These are phyloP conservation scores for Aldabrachelys gigantea DNA, from an alignment of 2,113 vertebrate species.

Conservation along the genomic window DNA sequence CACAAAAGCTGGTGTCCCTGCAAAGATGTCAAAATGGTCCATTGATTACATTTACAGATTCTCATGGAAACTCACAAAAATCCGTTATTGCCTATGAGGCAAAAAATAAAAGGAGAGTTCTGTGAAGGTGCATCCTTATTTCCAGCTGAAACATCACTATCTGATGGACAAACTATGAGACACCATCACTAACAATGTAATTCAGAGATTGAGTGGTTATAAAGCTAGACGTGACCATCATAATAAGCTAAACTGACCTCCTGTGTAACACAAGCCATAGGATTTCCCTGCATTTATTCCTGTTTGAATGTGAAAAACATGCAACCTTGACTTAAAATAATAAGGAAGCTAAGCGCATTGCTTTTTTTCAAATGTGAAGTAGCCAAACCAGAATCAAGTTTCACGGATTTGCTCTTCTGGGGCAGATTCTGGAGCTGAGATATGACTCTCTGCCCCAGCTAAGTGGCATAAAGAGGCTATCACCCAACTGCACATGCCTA, in stretches of 20 bases:
- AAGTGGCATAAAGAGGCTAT: background rate
- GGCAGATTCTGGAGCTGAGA: background rate
- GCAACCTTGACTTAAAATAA: background rate
- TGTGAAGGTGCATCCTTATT: background rate
- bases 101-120: background rate
- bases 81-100: background rate
- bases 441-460: background rate
- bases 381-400: background rate
- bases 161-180: constrained; percentile 2
- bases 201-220: background rate
- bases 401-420: background rate
- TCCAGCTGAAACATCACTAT: background rate
- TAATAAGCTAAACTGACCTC: background rate
- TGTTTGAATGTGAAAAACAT: background rate
- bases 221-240: background rate
- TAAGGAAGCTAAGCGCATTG: background rate
- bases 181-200: background rate
- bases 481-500: background rate
- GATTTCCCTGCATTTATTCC: background rate
- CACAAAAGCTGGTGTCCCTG: background rate
- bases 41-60: background rate
- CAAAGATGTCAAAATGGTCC: background rate
- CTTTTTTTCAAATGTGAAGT: background rate
- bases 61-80: background rate
- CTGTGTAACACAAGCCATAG: background rate